Percentiles rank a stretch among this genome's conserved stretches.
Conservation (phyloP, 2,797 vertebrate genomes). For the Tachyglossus aculeatus region DNA sequence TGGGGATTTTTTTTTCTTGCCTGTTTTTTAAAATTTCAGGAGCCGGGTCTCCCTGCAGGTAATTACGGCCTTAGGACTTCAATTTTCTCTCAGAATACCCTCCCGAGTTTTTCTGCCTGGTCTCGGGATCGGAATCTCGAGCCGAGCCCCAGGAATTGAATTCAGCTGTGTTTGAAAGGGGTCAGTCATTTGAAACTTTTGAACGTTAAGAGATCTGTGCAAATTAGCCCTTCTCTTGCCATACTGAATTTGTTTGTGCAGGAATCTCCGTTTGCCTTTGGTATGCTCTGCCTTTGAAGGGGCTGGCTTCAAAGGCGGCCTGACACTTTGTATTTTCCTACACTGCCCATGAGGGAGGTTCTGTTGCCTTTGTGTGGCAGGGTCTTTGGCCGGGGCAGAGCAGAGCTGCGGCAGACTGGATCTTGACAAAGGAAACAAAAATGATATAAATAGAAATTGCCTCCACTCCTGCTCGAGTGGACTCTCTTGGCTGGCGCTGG, state of each 20-base stretch:
- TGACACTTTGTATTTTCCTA: slow-evolving; percentile 12
- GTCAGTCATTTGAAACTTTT: slow-evolving; percentile 34
- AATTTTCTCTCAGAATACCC: slow-evolving; percentile 32
- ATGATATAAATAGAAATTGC: neutral
- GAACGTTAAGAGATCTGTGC: slow-evolving; percentile 35
- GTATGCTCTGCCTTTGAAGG: slow-evolving; percentile 16
- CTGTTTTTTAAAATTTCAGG: too few relatives aligned
- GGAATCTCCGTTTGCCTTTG: slow-evolving; percentile 23
- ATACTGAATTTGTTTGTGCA: slow-evolving; percentile 38
- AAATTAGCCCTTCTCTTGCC: slow-evolving; percentile 44
- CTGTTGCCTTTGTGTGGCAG: neutral
- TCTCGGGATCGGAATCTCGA: neutral
- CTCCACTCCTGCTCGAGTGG: neutral
- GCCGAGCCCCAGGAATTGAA: slow-evolving; percentile 13
- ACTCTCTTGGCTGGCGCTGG: neutral
- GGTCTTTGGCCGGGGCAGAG: neutral
- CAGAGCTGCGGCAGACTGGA: neutral
- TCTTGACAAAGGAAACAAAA: neutral
- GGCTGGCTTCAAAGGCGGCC: slow-evolving; percentile 30
- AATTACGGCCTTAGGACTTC: neutral
- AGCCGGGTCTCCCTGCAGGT: too few relatives aligned
- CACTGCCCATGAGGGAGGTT: fast-evolving
- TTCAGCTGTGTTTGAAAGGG: slow-evolving; percentile 48
- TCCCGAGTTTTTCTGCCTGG: neutral
- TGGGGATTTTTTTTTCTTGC: neutral